A percentile compares a stretch with the other conserved stretches of the same genome.
These are phyloP conservation scores for Fregetta grallaria DNA, from an alignment of 2,113 vertebrate genomes.

Conservation along the genomic window DNA sequence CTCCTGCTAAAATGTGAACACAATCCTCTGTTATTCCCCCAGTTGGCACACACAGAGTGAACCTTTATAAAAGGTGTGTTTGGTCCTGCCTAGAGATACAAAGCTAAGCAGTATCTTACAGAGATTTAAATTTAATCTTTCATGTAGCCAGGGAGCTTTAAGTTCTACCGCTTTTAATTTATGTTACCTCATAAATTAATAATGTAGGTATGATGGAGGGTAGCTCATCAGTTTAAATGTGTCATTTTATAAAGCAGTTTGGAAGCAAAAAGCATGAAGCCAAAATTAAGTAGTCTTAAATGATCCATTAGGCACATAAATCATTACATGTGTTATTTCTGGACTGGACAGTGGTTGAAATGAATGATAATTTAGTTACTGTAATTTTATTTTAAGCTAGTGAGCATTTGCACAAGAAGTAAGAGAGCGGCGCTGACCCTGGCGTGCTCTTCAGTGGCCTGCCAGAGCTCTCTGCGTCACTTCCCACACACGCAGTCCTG, in stretches of 20 bases:
- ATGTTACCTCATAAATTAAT: conserved; percentile 61
- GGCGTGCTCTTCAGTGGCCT: neutral
- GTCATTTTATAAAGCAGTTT: conserved; percentile 31
- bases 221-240: conserved; percentile 45
- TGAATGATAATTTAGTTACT: conserved; percentile 37
- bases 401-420: neutral
- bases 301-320: conserved; percentile 22
- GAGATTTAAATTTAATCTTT: conserved; percentile 16
- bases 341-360: conserved; percentile 19
- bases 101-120: neutral
- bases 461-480: neutral
- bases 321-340: conserved; percentile 47
- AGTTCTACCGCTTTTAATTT: conserved; percentile 65
- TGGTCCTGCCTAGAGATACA: neutral
- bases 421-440: neutral
- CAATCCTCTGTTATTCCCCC: neutral
- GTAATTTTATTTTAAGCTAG: conserved; percentile 45
- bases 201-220: conserved; percentile 28
- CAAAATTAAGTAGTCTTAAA: neutral
- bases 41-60: neutral
- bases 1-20: neutral
- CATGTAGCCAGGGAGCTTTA: conserved; percentile 29
- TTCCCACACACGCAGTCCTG: rapidly evolving
- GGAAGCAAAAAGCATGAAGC: conserved; percentile 4
- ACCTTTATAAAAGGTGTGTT: neutral